These are phyloP conservation scores for Boloria euphrosyne DNA, from an alignment of 2,888 invertebrate species.

Conservation along the genomic window DNA sequence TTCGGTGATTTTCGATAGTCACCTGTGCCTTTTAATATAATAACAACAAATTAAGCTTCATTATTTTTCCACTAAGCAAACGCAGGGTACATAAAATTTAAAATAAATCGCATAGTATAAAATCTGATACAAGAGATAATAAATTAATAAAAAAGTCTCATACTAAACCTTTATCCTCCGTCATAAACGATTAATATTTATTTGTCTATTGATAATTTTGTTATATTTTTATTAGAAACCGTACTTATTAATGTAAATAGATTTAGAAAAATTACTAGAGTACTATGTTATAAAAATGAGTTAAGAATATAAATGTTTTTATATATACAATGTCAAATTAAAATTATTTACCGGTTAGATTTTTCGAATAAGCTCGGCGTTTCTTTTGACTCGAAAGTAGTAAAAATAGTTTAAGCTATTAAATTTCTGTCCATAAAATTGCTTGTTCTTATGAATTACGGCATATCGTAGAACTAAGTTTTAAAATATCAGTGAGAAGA, in stretches of 20 bases:
- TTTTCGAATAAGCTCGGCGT: conserved; percentile 15
- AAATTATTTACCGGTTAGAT: conserved; percentile 5
- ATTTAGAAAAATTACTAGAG: conserved; percentile 12
- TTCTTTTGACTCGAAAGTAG: conserved; percentile 12
- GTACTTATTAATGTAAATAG: conserved; percentile 12
- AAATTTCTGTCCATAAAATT: conserved; percentile 31
- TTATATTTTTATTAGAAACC: neutral
- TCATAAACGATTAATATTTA: conserved; percentile 3
- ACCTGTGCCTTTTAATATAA: conserved; percentile 28
- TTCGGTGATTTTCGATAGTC: conserved; percentile 24
- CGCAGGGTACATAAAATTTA: conserved; percentile 28
- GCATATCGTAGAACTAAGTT: conserved; percentile 40
- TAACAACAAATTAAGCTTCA: conserved; percentile 20
- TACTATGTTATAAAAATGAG: conserved; percentile 6
- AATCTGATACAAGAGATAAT: conserved; percentile 11
- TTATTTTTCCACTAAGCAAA: conserved; percentile 22
- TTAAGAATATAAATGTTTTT: conserved; percentile 13
- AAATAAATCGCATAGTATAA: conserved; percentile 16
- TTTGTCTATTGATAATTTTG: neutral
- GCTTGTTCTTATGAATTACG: conserved; percentile 39
- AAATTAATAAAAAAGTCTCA: conserved; percentile 2
- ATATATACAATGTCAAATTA: conserved; percentile 7
- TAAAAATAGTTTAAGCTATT: conserved; percentile 25
- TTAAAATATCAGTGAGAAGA: conserved; percentile 43
- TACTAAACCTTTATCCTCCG: neutral